These are phyloP conservation scores for Microplitis demolitor DNA, from an alignment of 1,140 invertebrate species.

Conservation along the genomic window DNA sequence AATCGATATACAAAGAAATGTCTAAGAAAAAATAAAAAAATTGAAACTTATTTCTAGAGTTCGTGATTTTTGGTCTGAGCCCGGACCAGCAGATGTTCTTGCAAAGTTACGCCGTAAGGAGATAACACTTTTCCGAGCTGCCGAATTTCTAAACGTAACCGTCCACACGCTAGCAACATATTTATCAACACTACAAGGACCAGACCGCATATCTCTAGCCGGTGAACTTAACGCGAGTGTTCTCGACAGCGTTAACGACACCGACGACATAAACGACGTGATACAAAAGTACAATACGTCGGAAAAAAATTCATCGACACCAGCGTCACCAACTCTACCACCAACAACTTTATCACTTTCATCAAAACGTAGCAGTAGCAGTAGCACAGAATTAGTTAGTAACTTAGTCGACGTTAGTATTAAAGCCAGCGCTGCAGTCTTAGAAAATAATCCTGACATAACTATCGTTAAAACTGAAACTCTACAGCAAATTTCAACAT, in stretches of 20 bases:
- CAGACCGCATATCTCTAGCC: slow-evolving; percentile 59
- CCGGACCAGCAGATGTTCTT: slow-evolving; percentile 73
- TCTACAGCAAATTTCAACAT: slow-evolving; percentile 23
- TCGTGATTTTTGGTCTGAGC: slow-evolving; percentile 78
- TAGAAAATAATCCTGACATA: slow-evolving; percentile 68
- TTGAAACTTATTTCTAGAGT: slow-evolving; percentile 62
- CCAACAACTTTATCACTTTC: background rate
- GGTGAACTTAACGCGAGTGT: slow-evolving; percentile 48
- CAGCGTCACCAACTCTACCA: slow-evolving; percentile 19
- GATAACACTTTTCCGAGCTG: slow-evolving; percentile 71
- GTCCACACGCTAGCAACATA: slow-evolving; percentile 75
- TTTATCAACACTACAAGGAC: slow-evolving; percentile 66
- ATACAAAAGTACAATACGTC: slow-evolving; percentile 54
- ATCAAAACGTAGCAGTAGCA: too few species aligned
- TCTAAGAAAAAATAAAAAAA: slow-evolving; percentile 7
- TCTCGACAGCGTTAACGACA: slow-evolving; percentile 49
- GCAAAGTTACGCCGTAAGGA: slow-evolving; percentile 74
- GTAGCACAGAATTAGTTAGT: background rate
- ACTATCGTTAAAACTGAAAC: slow-evolving; percentile 68
- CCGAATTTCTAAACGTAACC: slow-evolving; percentile 74
- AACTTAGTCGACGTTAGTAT: slow-evolving; percentile 53
- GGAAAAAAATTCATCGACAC: slow-evolving; percentile 46
- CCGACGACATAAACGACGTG: slow-evolving; percentile 51
- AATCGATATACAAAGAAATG: too few species aligned
- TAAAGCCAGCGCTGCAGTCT: slow-evolving; percentile 58